Percentiles rank a stretch among this genome's conserved stretches.
phyloP scores from a whole-genome alignment of 2,888 invertebrate genomes.

The Thecocarcelia acutangulata region DNA sequence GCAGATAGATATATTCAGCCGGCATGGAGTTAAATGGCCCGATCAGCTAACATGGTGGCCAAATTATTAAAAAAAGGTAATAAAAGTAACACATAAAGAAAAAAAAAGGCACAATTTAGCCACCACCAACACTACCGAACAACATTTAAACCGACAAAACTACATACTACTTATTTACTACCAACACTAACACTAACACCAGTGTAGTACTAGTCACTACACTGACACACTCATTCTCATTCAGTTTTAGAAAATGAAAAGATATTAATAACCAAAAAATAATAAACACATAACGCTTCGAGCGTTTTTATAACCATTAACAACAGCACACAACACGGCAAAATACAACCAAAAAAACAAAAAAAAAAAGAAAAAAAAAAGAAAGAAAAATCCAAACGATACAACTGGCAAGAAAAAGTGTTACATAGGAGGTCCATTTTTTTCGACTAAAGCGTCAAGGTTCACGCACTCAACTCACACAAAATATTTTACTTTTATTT shows the following conservation, averaged over 20 bases:
- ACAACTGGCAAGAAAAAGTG: constrained; percentile 41
- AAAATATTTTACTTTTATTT: constrained; percentile 36
- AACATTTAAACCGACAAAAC: constrained; percentile 22
- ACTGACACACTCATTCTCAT: constrained; percentile 3
- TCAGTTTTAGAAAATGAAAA: constrained; percentile 36
- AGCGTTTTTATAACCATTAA: constrained; percentile 72
- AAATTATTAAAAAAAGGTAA: constrained; percentile 64
- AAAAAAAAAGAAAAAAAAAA: constrained; percentile 33
- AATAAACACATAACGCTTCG: constrained; percentile 69
- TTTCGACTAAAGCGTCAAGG: constrained; percentile 68
- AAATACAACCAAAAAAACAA: constrained; percentile 45
- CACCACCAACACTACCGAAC: constrained; percentile 49
- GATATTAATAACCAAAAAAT: constrained; percentile 68
- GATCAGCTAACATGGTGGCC: constrained; percentile 77
- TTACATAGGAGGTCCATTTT: constrained; percentile 71
- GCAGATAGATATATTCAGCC: constrained; percentile 66
- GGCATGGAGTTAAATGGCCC: constrained; percentile 70
- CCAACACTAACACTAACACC: not conserved
- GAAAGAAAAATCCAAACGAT: constrained; percentile 32
- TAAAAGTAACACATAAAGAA: constrained; percentile 44
- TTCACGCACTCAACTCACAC: constrained; percentile 65
- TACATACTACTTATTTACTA: constrained; percentile 33
- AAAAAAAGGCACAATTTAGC: constrained; percentile 52
- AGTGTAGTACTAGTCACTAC: no score
- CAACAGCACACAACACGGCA: constrained; percentile 46